Base-by-base conservation (phyloP, 2,888 invertebrate genomes). In the Pherbina coryleti region DNA sequence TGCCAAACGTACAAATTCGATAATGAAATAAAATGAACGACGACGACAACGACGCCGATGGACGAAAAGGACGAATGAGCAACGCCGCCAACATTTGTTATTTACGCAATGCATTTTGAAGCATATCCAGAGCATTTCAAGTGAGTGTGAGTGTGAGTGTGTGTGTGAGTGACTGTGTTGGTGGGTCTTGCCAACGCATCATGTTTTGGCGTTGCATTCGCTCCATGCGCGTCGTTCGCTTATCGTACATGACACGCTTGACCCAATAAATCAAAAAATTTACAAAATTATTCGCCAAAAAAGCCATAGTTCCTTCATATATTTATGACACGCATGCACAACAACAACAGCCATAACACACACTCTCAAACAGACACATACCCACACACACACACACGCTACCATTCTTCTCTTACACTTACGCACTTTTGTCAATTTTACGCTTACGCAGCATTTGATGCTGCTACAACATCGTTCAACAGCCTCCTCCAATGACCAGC, bases 1-100 rank as follows among this genome's bases (percentile, higher is more conserved):
- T 85, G 86, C 85, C 83, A 85, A 86, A 84, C 85, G 84, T 84
- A 84, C 84, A 84, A 83, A 84, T 84, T 84, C 84, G 87, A 88
- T 85, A 86, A 86, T 84, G 84, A 83, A 83, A 83, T 83, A 83
- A 83, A 82, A 79, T 75, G 77, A 64, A 34, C 53, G 66, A 51
- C 19, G 19, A 74, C 7, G 73, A 17, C 14, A 11, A 22, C 44
- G 49, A 22, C 17, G 31, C 31, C 19, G 28, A 31, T 22, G 60
- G 37, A 73, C 22, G 8, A n/a, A 34, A 31, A 53, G 57, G 5
- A 34, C 9, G 57, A 11, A 57, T 22, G 34, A 49, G 28, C 76
- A 69, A 60, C 49, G 69, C 55, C 72, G 71, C 77, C 75, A 44
- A 44, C 44, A 49, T 72, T 70, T 70, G 71, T 25, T 72, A 57